Conservation (phyloP, 2,797 vertebrate genomes). For the Pterois miles region DNA sequence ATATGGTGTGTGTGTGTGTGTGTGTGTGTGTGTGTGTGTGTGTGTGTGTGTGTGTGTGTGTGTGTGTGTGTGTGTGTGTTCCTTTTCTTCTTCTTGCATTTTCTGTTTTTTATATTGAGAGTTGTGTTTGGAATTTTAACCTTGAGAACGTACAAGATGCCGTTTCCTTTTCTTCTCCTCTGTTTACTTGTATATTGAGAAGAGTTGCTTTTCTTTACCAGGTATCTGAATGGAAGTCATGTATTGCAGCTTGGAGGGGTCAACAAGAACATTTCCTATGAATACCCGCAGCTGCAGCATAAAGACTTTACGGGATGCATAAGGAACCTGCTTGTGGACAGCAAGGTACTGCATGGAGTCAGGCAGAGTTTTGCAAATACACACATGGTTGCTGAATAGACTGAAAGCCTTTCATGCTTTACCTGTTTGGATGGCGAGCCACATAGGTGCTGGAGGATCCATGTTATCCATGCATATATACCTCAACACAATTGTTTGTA, state of each 20-base stretch:
- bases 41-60: no score
- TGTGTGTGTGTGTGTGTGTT: not conserved
- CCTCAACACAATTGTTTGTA: not conserved
- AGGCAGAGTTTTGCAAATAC: not conserved
- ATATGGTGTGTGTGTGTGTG: not conserved
- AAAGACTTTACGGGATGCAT: slow-evolving; percentile 87
- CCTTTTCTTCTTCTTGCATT: not conserved
- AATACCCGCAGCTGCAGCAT: slow-evolving; percentile 84
- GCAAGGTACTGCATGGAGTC: slow-evolving; percentile 78
- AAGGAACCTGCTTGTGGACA: slow-evolving; percentile 86
- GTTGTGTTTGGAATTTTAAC: slow-evolving; percentile 37
- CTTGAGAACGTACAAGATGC: not conserved
- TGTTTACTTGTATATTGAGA: slow-evolving; percentile 15
- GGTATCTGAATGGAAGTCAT: slow-evolving; percentile 84
- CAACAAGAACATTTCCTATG: slow-evolving; percentile 81
- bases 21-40: no score
- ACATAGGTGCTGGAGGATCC: slow-evolving; percentile 1
- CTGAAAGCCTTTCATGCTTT: slow-evolving; percentile 22
- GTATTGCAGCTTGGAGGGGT: slow-evolving; percentile 88
- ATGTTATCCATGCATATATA: not conserved
- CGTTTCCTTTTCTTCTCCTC: slow-evolving; percentile 1
- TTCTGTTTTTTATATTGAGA: slow-evolving; percentile 10
- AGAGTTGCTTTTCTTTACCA: slow-evolving; percentile 48
- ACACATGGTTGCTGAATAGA: not conserved
- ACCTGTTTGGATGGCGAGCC: slow-evolving; percentile 17